Evolutionary conservation across 2,888 invertebrate species (phyloP), one percentile per base, ranked within the genome.

Genomic region (Brenthis hecate): DNA sequence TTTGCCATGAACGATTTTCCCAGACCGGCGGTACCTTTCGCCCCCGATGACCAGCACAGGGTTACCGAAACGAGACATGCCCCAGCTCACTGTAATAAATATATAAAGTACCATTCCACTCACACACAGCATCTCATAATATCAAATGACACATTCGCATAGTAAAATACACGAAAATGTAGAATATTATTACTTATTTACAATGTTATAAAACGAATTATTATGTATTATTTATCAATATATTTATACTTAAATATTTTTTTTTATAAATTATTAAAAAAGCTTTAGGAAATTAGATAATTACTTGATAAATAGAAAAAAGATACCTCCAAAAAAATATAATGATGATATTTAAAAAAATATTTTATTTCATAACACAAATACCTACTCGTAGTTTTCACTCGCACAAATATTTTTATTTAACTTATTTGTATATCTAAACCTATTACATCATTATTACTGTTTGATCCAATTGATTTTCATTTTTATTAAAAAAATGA

Each of bases 51-150:
- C 86, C 72, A 91, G 76, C 71, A 91, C 83, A 0, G 90, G 91
- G 70, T 91, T 91, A 11, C 91, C 91, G 60, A 57, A 83, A 50
- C 85, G 83, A 60, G 91, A 90, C 60, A 78, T 78, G 73, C 85
- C 78, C 89, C 90, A 91, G 60, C 81, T 73, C 74, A 86, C 88
- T 89, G 87, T 68, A 88, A 89, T 74, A 73, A 84, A 71, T 82
- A 71, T 73, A 71, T 63, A 69, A 65, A 64, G 69, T 81, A 80
- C 78, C 77, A 75, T 74, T 73, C 71, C 65, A 72, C 65, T 56
- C 55, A 57, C 47, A 64, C 13, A 13, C 16, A 11, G 11, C 36
- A 36, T 36, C 32, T 36, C 6, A 36, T 36, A 8, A 36, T 8
- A 36, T 36, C 36, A 36, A 36, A 6, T 8, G 36, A 36, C 8